A percentile compares a stretch with the other conserved stretches of the same genome.
phyloP scores from a whole-genome alignment of 2,113 vertebrate genomes.

The Pluvialis apricaria region DNA sequence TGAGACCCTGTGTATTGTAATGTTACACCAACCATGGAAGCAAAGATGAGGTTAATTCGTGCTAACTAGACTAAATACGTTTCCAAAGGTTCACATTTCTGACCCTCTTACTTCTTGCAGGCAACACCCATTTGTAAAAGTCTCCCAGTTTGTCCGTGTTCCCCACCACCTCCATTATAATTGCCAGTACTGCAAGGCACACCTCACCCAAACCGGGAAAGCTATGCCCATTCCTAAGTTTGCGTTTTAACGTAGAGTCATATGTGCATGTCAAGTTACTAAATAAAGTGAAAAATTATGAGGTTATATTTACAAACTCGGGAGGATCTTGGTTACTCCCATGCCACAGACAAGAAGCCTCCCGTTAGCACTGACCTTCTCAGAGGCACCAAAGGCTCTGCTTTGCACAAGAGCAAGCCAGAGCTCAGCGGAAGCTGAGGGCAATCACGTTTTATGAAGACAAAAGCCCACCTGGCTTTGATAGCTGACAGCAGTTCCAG shows the following conservation, averaged over 20 bases:
- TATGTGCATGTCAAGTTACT: background rate
- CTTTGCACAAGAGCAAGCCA: background rate
- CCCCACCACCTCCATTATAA: background rate
- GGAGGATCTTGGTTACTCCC: background rate
- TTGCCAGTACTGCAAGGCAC: background rate
- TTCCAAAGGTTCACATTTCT: background rate
- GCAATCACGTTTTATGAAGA: background rate
- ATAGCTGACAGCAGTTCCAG: background rate
- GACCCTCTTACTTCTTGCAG: background rate
- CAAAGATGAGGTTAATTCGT: background rate
- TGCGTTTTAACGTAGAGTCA: background rate
- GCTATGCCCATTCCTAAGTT: background rate
- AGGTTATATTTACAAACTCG: background rate
- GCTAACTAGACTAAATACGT: background rate
- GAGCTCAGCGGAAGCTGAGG: background rate
- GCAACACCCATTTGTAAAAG: background rate
- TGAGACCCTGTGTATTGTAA: background rate
- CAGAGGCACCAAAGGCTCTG: background rate
- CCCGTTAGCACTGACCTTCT: fast-evolving
- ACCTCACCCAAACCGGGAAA: background rate
- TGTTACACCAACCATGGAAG: background rate
- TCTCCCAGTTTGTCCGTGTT: background rate
- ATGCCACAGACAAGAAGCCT: background rate
- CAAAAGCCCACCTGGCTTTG: background rate
- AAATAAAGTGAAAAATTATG: background rate